These are phyloP conservation scores for Pseudoips prasinana DNA, from an alignment of 2,888 invertebrate species.

Conservation along the genomic window DNA sequence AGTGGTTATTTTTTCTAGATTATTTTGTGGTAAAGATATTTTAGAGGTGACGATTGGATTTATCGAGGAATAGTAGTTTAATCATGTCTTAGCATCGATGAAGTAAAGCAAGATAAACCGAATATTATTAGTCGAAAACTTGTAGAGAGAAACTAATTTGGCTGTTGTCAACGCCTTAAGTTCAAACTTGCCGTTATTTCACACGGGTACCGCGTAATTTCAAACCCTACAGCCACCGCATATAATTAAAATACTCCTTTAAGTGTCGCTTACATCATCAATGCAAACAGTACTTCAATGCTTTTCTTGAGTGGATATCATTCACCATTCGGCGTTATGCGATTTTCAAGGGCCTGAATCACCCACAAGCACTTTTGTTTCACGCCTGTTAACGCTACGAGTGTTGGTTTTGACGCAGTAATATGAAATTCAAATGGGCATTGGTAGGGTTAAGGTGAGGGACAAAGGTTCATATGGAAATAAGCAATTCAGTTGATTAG, in stretches of 20 bases:
- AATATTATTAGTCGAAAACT: no score
- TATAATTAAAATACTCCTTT: slow-evolving; percentile 3
- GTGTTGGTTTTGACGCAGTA: slow-evolving; percentile 35
- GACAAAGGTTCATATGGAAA: slow-evolving; percentile 4
- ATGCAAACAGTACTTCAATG: slow-evolving; percentile 4
- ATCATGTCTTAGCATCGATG: no score
- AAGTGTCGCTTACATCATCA: slow-evolving; percentile 11
- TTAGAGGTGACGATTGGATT: no score
- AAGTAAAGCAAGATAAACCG: no score
- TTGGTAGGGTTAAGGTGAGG: slow-evolving; percentile 12
- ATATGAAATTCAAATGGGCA: slow-evolving; percentile 43
- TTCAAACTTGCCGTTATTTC: no score
- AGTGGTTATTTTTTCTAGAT: no score
- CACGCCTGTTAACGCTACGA: slow-evolving; percentile 29
- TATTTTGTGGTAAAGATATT: no score
- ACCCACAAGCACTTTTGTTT: slow-evolving; percentile 36
- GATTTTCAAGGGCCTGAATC: slow-evolving; percentile 35
- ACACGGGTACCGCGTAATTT: no score
- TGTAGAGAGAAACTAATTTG: no score
- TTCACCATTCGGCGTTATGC: slow-evolving; percentile 28
- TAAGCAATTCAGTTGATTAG: slow-evolving; percentile 1
- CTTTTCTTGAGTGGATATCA: slow-evolving; percentile 18
- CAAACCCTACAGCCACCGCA: no score
- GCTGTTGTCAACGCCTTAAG: no score
- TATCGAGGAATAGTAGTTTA: no score